A percentile compares a stretch with the other conserved stretches of the same genome.
Conservation (phyloP, 2,797 vertebrate genomes). For the Acanthornis magna region DNA sequence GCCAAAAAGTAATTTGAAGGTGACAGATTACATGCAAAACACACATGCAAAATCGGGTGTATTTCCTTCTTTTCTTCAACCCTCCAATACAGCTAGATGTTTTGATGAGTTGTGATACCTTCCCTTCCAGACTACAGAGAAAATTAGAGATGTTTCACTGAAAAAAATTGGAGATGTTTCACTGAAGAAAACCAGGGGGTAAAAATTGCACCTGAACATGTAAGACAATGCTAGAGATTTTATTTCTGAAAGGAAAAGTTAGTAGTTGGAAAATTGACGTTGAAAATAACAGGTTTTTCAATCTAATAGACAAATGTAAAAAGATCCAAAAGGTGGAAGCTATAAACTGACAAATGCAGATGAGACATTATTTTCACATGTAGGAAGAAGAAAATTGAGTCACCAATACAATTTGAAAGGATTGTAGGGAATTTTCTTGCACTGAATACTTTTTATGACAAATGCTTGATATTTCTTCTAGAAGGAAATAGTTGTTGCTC, state of each 20-base stretch:
- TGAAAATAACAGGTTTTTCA: background rate
- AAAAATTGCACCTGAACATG: background rate
- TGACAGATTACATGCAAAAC: background rate
- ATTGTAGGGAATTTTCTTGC: background rate
- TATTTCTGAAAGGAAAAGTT: background rate
- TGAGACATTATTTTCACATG: background rate
- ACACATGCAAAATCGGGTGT: background rate
- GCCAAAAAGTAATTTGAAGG: background rate
- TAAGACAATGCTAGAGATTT: background rate
- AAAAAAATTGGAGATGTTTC: background rate
- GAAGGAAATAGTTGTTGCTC: background rate
- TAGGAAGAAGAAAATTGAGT: background rate
- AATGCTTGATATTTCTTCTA: background rate
- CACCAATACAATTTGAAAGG: background rate
- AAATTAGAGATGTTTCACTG: background rate
- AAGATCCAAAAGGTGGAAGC: background rate
- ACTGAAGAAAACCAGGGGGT: background rate
- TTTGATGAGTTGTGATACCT: background rate
- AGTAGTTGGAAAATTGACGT: background rate
- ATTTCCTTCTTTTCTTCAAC: background rate
- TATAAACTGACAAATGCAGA: background rate
- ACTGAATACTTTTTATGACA: background rate
- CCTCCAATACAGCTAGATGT: background rate
- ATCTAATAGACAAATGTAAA: background rate
- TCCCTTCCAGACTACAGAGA: background rate